Evolutionary conservation across 2,888 invertebrate genomes (phyloP).

Genomic region (Andrena bicolor): DNA sequence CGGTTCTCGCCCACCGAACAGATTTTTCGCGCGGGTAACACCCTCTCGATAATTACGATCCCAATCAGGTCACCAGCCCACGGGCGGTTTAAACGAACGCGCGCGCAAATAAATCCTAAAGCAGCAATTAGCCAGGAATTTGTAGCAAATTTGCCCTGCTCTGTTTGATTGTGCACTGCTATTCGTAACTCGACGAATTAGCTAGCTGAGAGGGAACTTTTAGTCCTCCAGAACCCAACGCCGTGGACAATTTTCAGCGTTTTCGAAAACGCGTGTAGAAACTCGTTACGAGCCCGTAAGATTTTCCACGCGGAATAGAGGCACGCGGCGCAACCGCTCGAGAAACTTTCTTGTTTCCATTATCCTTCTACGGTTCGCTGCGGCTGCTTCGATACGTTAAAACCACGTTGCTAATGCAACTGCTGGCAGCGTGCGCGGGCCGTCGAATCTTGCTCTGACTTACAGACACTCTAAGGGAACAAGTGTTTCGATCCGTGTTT

Average conservation of each 20-base stretch:
- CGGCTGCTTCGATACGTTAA: slow-evolving; percentile 30
- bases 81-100: slow-evolving; percentile 8
- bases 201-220: not conserved
- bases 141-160: not conserved
- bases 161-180: not conserved
- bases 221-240: too few species aligned
- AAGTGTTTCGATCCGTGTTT: too few species aligned
- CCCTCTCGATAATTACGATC: not conserved
- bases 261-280: slow-evolving; percentile 6
- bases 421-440: not conserved
- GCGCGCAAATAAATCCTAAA: not conserved
- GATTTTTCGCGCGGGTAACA: not conserved
- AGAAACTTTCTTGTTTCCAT: slow-evolving; percentile 39
- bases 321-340: not conserved
- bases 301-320: slow-evolving; percentile 23
- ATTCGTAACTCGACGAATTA: not conserved
- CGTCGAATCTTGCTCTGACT: too few species aligned
- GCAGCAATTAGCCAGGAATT: slow-evolving; percentile 14
- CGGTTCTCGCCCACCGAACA: not conserved
- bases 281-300: slow-evolving; percentile 3
- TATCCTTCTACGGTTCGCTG: slow-evolving; percentile 28
- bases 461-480: too few species aligned
- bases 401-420: slow-evolving; percentile 10
- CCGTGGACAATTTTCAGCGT: not conserved
- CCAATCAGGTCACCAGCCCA: not conserved